These are phyloP conservation scores for Scaptodrosophila lebanonensis DNA, from an alignment of 1,140 invertebrate species.

Conservation along the genomic window DNA sequence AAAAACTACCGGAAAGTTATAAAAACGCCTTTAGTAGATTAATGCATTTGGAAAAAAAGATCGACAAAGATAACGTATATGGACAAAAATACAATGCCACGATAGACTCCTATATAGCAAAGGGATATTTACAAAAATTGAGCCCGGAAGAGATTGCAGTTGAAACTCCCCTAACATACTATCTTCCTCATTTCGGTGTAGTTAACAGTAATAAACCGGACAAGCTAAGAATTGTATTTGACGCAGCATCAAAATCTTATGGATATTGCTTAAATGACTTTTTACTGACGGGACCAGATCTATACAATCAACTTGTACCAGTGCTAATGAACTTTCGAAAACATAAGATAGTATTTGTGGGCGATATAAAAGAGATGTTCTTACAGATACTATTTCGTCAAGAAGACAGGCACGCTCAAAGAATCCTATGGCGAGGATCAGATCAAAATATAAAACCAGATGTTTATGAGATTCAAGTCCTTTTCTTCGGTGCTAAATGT, in stretches of 20 bases:
- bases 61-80: neutral
- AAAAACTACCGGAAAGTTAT: conserved; percentile 13
- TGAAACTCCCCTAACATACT: conserved; percentile 6
- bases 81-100: neutral
- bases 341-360: conserved; percentile 9
- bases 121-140: conserved; percentile 3
- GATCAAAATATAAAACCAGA: neutral
- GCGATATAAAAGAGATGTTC: conserved; percentile 19
- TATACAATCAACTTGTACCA: conserved; percentile 7
- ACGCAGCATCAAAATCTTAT: conserved; percentile 10
- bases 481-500: conserved; percentile 22
- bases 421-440: conserved; percentile 9
- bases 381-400: conserved; percentile 10
- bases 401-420: conserved; percentile 4
- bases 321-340: conserved; percentile 15
- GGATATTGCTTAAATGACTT: conserved; percentile 25
- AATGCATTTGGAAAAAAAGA: conserved; percentile 4
- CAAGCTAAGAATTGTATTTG: conserved; percentile 18
- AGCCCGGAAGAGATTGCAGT: neutral
- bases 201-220: conserved; percentile 18
- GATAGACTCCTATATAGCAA: conserved; percentile 1
- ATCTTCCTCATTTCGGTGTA: conserved; percentile 20
- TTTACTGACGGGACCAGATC: conserved; percentile 13
- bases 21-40: conserved; percentile 3
- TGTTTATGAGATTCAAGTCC: conserved; percentile 23